A percentile compares a stretch with the other conserved stretches of the same genome.
These are phyloP conservation scores for Albula glossodonta DNA, from an alignment of 2,113 vertebrate genomes.

Conservation along the genomic window DNA sequence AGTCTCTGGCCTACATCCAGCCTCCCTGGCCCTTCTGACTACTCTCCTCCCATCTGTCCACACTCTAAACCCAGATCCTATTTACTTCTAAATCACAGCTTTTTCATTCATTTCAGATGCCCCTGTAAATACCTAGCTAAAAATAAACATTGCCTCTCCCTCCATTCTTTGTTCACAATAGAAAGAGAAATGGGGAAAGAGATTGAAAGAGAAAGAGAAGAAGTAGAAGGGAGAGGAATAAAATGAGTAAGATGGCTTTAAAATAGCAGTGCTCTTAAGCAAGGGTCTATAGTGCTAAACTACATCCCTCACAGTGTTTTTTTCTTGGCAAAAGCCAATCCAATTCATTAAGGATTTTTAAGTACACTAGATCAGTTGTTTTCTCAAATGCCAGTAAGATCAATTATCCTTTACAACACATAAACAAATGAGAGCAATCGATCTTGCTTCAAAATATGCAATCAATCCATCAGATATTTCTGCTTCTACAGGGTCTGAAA, in stretches of 20 bases:
- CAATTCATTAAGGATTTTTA: not conserved
- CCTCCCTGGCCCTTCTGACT: not conserved
- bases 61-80: not conserved
- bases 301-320: not conserved
- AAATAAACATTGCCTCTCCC: not conserved
- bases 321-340: not conserved
- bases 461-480: no score
- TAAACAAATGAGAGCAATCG: no score
- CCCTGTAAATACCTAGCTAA: not conserved
- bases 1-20: not conserved
- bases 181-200: not conserved
- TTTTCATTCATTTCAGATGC: not conserved
- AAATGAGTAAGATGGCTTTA: not conserved
- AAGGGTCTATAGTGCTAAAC: not conserved
- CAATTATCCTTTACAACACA: not conserved
- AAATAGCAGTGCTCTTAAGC: no score
- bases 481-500: no score
- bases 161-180: not conserved
- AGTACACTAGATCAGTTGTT: not conserved
- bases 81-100: not conserved
- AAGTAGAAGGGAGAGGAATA: not conserved
- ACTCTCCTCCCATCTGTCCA: not conserved
- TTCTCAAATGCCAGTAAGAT: not conserved
- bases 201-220: not conserved
- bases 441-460: no score